phyloP scores from a whole-genome alignment of 2,113 vertebrate genomes.

The Elachura formosa region DNA sequence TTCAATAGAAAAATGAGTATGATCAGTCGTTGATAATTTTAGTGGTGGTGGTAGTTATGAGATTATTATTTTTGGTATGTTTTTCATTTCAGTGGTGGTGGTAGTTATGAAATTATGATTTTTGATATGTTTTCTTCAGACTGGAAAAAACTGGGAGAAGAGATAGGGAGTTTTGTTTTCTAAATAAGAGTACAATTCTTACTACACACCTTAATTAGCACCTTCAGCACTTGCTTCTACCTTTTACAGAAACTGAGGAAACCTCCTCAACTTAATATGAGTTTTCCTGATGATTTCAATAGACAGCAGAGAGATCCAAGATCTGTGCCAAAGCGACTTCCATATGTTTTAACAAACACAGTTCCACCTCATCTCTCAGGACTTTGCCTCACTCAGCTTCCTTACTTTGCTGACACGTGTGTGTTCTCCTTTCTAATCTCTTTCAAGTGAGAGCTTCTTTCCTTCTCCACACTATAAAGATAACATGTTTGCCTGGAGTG shows the following conservation, averaged over 20 bases:
- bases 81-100: background rate
- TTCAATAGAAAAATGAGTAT: background rate
- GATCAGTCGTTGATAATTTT: background rate
- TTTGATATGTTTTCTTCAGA: background rate
- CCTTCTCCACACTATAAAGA: background rate
- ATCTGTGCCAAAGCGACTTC: background rate
- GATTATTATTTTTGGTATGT: background rate
- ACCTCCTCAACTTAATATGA: background rate
- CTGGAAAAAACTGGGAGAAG: background rate
- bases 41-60: background rate
- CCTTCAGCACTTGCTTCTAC: constrained; percentile 6
- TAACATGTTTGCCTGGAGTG: background rate
- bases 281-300: background rate
- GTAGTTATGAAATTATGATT: background rate
- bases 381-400: background rate
- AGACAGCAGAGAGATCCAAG: background rate
- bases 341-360: background rate
- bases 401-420: background rate
- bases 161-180: background rate
- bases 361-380: background rate
- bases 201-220: constrained; percentile 3
- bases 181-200: background rate
- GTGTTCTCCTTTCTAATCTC: background rate
- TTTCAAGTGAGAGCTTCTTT: background rate
- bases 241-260: background rate